Evolutionary conservation across 1,140 invertebrate genomes (phyloP).

Genomic region (Nebria ingens): DNA sequence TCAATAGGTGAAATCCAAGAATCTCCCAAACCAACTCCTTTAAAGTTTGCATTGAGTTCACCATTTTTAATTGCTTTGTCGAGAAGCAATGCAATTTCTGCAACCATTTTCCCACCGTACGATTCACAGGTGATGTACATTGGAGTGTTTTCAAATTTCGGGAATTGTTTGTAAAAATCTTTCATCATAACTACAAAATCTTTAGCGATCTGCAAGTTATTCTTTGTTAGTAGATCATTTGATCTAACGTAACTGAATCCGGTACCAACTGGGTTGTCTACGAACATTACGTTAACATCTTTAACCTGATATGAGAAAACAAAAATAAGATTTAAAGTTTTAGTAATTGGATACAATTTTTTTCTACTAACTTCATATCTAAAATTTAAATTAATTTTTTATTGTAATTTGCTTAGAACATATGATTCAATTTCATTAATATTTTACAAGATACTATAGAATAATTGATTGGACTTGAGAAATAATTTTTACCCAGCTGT

Average conservation of each 20-base stretch:
- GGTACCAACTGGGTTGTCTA: slow-evolving; percentile 84
- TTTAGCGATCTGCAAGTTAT: slow-evolving; percentile 63
- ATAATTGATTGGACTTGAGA: too few relatives aligned
- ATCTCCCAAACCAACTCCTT: slow-evolving; percentile 71
- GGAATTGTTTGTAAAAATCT: slow-evolving; percentile 48
- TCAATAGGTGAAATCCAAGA: slow-evolving; percentile 80
- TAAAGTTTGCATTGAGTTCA: slow-evolving; percentile 57
- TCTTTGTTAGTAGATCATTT: slow-evolving; percentile 41
- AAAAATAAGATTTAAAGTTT: too few relatives aligned
- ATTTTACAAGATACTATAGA: too few relatives aligned
- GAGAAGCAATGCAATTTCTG: slow-evolving; percentile 57
- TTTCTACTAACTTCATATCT: too few relatives aligned
- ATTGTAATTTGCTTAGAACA: too few relatives aligned
- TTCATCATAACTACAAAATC: slow-evolving; percentile 65
- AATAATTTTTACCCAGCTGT: slow-evolving; percentile 55
- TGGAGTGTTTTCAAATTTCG: slow-evolving; percentile 56
- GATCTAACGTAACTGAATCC: slow-evolving; percentile 75
- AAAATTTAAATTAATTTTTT: too few relatives aligned
- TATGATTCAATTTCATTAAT: too few relatives aligned
- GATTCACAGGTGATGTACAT: slow-evolving; percentile 78
- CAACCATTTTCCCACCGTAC: slow-evolving; percentile 84
- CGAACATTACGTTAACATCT: slow-evolving; percentile 66
- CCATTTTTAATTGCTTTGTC: slow-evolving; percentile 51
- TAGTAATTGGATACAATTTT: too few relatives aligned
- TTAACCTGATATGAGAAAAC: neutral